Evolutionary conservation across 2,113 vertebrate genomes (phyloP).

Genomic region (Carassius gibelio): DNA sequence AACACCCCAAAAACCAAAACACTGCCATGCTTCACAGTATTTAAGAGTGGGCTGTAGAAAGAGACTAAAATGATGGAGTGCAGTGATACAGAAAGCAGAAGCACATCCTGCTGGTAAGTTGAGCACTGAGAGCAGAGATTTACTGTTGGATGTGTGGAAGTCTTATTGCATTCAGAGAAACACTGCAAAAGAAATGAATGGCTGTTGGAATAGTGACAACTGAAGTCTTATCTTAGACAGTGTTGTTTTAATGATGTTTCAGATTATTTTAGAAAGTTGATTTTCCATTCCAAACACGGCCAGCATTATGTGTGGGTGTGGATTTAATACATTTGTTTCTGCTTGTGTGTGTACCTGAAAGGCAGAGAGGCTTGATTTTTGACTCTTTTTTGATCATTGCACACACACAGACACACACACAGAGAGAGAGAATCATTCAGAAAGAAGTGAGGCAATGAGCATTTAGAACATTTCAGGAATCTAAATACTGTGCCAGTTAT

Average conservation of each 20-base stretch:
- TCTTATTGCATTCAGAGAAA: constrained; percentile 38
- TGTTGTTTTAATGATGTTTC: no score
- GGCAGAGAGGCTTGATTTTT: neutral
- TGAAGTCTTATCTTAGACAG: neutral
- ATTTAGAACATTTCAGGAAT: constrained; percentile 48
- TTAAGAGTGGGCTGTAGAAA: neutral
- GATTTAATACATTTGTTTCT: neutral
- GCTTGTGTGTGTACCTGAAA: neutral
- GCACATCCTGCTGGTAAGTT: constrained; percentile 38
- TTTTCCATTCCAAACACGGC: neutral
- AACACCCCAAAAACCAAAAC: neutral
- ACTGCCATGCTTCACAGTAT: neutral
- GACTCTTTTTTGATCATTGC: neutral
- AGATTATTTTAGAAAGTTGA: no score
- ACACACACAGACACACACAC: neutral
- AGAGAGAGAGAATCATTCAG: constrained; percentile 31
- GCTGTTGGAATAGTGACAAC: neutral
- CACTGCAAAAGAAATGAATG: neutral
- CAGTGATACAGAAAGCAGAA: constrained; percentile 22
- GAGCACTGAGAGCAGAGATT: constrained; percentile 42
- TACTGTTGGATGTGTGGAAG: constrained; percentile 34
- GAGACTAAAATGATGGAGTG: constrained; percentile 1
- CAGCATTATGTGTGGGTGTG: neutral
- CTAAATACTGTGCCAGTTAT: constrained; percentile 46
- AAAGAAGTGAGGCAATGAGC: constrained; percentile 12